Conservation (phyloP, 2,888 invertebrate species). For the Spodoptera littoralis region DNA sequence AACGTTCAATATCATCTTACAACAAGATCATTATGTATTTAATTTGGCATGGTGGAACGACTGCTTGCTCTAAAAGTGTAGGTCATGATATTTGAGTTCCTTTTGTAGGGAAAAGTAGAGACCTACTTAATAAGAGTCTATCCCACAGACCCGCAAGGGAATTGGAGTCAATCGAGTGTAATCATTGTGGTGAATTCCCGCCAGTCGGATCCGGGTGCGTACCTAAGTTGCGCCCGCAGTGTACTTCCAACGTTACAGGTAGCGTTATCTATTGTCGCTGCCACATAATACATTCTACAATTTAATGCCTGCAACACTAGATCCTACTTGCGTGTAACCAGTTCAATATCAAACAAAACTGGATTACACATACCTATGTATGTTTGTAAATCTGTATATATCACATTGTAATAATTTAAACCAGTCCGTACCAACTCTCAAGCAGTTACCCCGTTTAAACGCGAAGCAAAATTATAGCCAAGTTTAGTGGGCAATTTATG, state of each 20-base stretch:
- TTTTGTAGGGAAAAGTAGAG: background rate
- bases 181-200: constrained; percentile 43
- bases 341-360: constrained; percentile 37
- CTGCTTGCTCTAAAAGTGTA: background rate
- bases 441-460: constrained; percentile 66
- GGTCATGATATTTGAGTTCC: background rate
- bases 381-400: constrained; percentile 44
- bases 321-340: constrained; percentile 27
- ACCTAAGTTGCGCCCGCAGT: constrained; percentile 21
- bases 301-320: constrained; percentile 21
- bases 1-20: too few relatives aligned
- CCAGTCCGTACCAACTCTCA: constrained; percentile 57
- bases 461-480: constrained; percentile 80
- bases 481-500: constrained; percentile 86
- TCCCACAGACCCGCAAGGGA: constrained; percentile 21
- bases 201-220: constrained; percentile 17
- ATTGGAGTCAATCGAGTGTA: constrained; percentile 45
- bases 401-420: constrained; percentile 56
- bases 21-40: too few relatives aligned
- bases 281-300: constrained; percentile 44
- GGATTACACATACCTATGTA: constrained; percentile 30
- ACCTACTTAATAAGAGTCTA: constrained; percentile 18
- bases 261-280: constrained; percentile 36
- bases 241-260: constrained; percentile 31
- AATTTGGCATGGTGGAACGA: too few relatives aligned